Evolutionary conservation across 2,888 invertebrate genomes (phyloP).

Genomic region (Endotricha flammealis): DNA sequence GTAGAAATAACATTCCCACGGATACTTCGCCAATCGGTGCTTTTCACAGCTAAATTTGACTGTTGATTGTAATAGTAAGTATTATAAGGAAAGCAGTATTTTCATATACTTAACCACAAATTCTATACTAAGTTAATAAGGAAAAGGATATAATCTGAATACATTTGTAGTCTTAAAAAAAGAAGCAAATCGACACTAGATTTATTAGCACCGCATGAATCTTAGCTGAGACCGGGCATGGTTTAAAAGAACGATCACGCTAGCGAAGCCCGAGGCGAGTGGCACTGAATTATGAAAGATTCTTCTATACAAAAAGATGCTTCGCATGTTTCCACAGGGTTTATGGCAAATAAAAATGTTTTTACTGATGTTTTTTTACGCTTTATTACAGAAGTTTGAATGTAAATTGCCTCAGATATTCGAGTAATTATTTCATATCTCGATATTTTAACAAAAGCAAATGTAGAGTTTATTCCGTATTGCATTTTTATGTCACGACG

Average conservation of each 20-base stretch:
- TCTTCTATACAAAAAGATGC: slow-evolving; percentile 2
- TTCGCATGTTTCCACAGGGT: slow-evolving; percentile 1
- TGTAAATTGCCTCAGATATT: not conserved
- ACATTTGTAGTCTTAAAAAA: not conserved
- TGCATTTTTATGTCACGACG: too few relatives aligned
- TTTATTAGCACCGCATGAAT: slow-evolving; percentile 2
- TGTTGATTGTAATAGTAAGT: too few relatives aligned
- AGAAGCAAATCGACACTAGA: slow-evolving; percentile 3
- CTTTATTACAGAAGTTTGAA: slow-evolving; percentile 1
- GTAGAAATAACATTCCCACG: too few relatives aligned
- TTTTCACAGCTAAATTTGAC: too few relatives aligned
- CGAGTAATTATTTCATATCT: not conserved
- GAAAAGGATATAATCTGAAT: too few relatives aligned
- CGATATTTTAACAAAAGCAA: not conserved
- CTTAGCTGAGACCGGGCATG: slow-evolving; percentile 1
- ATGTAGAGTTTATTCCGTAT: too few relatives aligned
- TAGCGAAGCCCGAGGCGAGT: slow-evolving; percentile 2
- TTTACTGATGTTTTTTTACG: not conserved
- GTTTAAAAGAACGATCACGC: slow-evolving; percentile 5
- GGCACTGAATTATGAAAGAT: slow-evolving; percentile 5
- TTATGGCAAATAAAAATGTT: slow-evolving; percentile 7
- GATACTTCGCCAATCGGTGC: too few relatives aligned
- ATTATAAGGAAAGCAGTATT: too few relatives aligned
- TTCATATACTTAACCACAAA: too few relatives aligned
- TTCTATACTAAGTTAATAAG: too few relatives aligned